Evolutionary conservation across 2,113 vertebrate species (phyloP).

Genomic region (Oxyruncus cristatus): DNA sequence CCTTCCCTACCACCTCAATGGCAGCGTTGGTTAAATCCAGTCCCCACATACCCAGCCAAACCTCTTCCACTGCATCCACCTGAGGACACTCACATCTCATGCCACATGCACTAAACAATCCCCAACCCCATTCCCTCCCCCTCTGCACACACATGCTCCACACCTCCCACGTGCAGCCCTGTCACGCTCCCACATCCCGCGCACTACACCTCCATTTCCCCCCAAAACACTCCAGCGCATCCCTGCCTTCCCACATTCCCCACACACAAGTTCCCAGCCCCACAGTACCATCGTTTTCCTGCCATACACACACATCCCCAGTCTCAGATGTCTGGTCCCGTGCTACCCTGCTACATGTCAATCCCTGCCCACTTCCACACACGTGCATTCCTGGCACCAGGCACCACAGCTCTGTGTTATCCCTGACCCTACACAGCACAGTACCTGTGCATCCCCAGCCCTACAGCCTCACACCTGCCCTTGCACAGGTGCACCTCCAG

Average conservation of each 20-base stretch:
- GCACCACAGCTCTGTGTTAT: neutral
- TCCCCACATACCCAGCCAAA: neutral
- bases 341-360: neutral
- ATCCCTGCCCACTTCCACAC: neutral
- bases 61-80: neutral
- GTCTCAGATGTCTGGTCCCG: rapidly evolving
- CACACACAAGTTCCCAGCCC: neutral
- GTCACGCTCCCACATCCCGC: neutral
- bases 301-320: neutral
- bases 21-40: rapidly evolving
- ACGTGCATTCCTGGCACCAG: neutral
- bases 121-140: neutral
- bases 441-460: neutral
- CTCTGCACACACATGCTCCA: neutral
- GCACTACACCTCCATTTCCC: neutral
- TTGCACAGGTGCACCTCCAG: neutral
- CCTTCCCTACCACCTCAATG: neutral
- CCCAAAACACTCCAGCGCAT: rapidly evolving
- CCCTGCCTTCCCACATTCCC: neutral
- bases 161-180: neutral
- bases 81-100: neutral
- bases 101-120: neutral
- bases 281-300: neutral
- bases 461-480: neutral
- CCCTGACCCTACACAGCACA: neutral